Percentiles rank a stretch among this genome's conserved stretches.
These are phyloP conservation scores for Syngnathus acus DNA, from an alignment of 2,797 vertebrate genomes.

Conservation along the genomic window DNA sequence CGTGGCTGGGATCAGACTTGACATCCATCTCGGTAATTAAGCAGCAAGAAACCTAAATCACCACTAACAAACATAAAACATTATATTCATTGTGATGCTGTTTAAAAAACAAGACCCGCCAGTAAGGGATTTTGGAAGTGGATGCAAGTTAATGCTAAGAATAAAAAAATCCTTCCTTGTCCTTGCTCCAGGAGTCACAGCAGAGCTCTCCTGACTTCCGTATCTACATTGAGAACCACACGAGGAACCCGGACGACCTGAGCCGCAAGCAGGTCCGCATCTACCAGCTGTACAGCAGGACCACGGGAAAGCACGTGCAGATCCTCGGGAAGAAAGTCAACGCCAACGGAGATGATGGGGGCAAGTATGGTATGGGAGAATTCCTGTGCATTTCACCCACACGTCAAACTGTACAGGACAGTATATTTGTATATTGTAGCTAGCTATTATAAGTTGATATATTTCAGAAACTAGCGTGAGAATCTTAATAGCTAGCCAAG, in stretches of 20 bases:
- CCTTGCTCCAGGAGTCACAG: constrained; percentile 66
- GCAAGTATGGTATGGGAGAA: constrained; percentile 77
- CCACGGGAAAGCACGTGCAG: constrained; percentile 75
- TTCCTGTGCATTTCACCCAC: constrained; percentile 60
- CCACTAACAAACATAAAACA: too few species aligned
- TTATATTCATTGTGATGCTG: too few species aligned
- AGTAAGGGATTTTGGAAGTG: too few species aligned
- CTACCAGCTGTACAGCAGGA: constrained; percentile 79
- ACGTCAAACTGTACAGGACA: background rate
- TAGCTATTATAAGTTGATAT: too few species aligned
- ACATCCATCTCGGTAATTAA: too few species aligned
- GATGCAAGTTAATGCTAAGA: too few species aligned
- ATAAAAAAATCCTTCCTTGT: constrained; percentile 11
- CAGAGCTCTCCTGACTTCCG: constrained; percentile 74
- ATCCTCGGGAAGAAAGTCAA: constrained; percentile 74
- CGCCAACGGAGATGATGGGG: constrained; percentile 78
- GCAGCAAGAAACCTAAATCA: too few species aligned
- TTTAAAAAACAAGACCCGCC: too few species aligned
- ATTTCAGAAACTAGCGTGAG: too few species aligned
- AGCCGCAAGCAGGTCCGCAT: constrained; percentile 76
- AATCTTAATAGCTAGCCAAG: too few species aligned
- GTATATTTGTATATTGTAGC: too few species aligned
- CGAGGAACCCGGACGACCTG: constrained; percentile 70
- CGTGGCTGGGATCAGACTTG: too few species aligned
- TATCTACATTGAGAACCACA: constrained; percentile 78